Evolutionary conservation across 1,140 invertebrate genomes (phyloP).

Genomic region (Vollenhovia emeryi): DNA sequence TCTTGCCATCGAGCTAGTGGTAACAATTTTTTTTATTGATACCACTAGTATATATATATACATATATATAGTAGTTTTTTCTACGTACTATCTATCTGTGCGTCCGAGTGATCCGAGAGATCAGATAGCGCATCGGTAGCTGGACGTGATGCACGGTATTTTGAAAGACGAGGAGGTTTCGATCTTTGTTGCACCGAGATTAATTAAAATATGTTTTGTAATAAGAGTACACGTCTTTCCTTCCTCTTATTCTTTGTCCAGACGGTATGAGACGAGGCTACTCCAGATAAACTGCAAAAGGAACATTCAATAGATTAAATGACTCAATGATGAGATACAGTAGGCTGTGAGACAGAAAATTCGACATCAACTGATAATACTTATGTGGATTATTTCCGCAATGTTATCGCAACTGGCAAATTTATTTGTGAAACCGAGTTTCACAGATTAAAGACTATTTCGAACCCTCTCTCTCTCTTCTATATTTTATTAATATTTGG

Average conservation of each 20-base stretch:
- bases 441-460: background rate
- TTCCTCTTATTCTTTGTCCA: background rate
- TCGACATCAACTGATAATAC: background rate
- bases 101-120: too few relatives aligned
- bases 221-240: background rate
- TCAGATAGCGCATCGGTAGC: background rate
- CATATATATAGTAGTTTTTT: background rate
- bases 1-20: background rate
- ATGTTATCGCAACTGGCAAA: background rate
- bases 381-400: background rate
- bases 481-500: background rate
- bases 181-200: background rate
- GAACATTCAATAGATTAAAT: conserved; percentile 2
- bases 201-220: background rate
- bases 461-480: background rate
- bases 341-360: background rate
- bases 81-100: background rate
- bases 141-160: too few relatives aligned
- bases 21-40: background rate
- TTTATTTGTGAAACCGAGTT: background rate
- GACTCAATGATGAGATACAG: background rate
- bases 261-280: too few relatives aligned
- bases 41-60: background rate
- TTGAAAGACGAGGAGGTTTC: background rate
- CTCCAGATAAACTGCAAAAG: background rate